A percentile compares a stretch with the other conserved stretches of the same genome.
These are phyloP conservation scores for Campylorhamphus procurvoides DNA, from an alignment of 2,113 vertebrate species.

Conservation along the genomic window DNA sequence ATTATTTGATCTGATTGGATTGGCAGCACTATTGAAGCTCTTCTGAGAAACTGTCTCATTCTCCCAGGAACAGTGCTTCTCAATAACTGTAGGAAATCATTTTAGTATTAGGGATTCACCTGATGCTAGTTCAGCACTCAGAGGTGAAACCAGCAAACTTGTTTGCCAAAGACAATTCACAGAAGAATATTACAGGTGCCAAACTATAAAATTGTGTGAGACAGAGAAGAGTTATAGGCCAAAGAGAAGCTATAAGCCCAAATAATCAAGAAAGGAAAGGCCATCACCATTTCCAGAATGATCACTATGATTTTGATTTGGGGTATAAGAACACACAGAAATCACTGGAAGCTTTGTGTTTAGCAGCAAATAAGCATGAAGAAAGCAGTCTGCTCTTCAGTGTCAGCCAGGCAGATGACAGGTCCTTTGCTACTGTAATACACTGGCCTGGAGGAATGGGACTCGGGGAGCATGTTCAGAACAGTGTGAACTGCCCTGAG, in stretches of 20 bases:
- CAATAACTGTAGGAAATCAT: not conserved
- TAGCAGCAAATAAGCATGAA: not conserved
- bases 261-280: not conserved
- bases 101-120: not conserved
- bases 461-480: fast-evolving
- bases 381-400: not conserved
- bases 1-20: not conserved
- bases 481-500: fast-evolving
- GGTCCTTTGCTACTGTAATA: not conserved
- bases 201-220: not conserved
- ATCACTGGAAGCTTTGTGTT: not conserved
- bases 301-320: not conserved
- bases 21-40: not conserved
- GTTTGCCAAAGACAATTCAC: not conserved
- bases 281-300: not conserved
- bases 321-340: not conserved
- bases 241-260: not conserved
- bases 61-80: not conserved
- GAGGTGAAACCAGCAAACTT: not conserved
- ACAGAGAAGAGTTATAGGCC: not conserved
- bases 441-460: not conserved
- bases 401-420: not conserved
- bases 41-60: not conserved
- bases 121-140: not conserved
- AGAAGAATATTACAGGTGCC: not conserved